Evolutionary conservation across 2,113 vertebrate genomes (phyloP).

Genomic region (Microtus oregoni): DNA sequence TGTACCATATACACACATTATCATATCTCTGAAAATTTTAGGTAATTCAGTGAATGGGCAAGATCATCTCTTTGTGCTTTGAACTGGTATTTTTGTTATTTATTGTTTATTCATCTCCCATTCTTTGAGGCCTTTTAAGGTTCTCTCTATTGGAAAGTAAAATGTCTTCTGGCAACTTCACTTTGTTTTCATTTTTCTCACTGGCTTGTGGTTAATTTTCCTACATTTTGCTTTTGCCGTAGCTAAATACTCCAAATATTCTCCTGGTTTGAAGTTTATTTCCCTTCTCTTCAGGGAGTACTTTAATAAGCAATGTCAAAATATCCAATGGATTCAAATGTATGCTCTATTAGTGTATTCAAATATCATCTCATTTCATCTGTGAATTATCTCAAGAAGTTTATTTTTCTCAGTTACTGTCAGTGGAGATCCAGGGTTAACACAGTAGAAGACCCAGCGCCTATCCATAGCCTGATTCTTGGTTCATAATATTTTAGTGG

Average conservation of each 20-base stretch:
- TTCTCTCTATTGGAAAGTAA: conserved; percentile 1
- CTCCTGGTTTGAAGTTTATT: background rate
- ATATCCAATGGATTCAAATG: background rate
- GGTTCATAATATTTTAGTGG: background rate
- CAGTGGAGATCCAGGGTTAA: background rate
- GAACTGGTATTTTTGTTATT: background rate
- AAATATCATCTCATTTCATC: conserved; percentile 1
- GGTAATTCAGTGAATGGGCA: background rate
- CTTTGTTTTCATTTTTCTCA: conserved; percentile 31
- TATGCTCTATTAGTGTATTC: background rate
- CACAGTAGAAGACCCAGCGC: background rate
- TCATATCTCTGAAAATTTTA: background rate
- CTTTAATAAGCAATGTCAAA: conserved; percentile 5
- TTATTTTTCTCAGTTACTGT: background rate
- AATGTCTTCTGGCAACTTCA: background rate
- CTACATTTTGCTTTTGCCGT: background rate
- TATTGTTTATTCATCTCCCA: background rate
- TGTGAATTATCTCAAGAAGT: background rate
- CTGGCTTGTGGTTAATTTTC: background rate
- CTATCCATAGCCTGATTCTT: background rate
- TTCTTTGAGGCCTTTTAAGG: background rate
- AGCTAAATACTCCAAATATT: background rate
- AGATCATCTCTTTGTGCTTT: background rate
- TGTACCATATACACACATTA: background rate
- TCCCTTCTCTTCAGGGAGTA: background rate